These are phyloP conservation scores for Stomatorhinus walkeri DNA, from an alignment of 2,797 vertebrate species.

Conservation along the genomic window DNA sequence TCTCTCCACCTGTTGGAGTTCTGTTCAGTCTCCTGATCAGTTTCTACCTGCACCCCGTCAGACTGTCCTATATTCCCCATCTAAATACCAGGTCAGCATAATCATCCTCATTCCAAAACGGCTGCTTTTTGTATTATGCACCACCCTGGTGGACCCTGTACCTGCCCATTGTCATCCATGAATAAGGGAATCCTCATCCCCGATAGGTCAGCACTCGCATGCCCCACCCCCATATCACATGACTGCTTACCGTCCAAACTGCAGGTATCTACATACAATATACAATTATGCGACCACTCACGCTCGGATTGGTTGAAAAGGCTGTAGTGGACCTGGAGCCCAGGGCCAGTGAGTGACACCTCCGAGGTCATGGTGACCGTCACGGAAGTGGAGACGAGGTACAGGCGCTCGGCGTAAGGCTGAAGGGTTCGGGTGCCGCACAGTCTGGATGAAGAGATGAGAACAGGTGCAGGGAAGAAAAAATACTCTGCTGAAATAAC, in stretches of 20 bases:
- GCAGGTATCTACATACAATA: neutral
- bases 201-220: neutral
- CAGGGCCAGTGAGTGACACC: conserved; percentile 79
- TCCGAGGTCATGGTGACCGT: conserved; percentile 76
- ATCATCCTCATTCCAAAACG: neutral
- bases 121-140: neutral
- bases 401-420: conserved; percentile 72
- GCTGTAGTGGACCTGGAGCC: conserved; percentile 73
- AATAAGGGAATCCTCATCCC: neutral
- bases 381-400: conserved; percentile 52
- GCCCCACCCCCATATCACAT: neutral
- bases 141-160: neutral
- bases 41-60: neutral
- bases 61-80: neutral
- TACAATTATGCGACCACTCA: conserved; percentile 52
- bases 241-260: neutral
- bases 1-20: neutral
- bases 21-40: neutral
- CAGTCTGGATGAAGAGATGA: conserved; percentile 52
- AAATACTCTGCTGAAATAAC: neutral
- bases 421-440: conserved; percentile 76
- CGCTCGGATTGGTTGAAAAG: conserved; percentile 83
- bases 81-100: neutral
- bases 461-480: neutral
- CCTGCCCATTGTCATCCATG: neutral